A percentile compares a stretch with the other conserved stretches of the same genome.
Conservation (phyloP, 1,140 invertebrate species). For the Cyclargus thomasi region DNA sequence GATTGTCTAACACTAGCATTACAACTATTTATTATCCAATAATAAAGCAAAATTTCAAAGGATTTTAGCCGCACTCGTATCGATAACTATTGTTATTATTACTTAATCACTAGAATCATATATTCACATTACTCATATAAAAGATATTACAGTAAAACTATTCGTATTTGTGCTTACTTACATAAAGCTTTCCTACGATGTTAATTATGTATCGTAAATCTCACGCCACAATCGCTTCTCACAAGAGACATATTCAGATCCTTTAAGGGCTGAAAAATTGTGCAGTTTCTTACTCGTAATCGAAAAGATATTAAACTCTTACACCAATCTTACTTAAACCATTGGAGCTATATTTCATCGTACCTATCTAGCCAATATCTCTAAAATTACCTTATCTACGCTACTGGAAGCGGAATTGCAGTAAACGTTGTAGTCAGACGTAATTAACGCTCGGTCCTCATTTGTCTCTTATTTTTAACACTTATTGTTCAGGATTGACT, state of each 20-base stretch:
- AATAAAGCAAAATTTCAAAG: not conserved
- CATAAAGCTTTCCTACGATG: not conserved
- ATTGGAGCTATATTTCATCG: constrained; percentile 10
- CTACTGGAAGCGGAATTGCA: constrained; percentile 4
- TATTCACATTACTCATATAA: constrained; percentile 14
- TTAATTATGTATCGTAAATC: not conserved
- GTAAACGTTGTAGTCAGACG: not conserved
- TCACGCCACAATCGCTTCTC: not conserved
- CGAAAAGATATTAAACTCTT: not conserved
- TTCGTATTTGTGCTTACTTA: constrained; percentile 9
- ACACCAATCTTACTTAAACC: not conserved
- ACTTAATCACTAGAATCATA: not conserved
- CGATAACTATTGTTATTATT: not conserved
- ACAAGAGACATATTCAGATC: constrained; percentile 8
- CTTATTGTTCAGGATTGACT: no score
- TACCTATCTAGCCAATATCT: constrained; percentile 1
- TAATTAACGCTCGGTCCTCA: not conserved
- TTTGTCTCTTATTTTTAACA: not conserved
- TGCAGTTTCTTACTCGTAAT: not conserved
- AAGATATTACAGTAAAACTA: constrained; percentile 7
- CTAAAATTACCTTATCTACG: not conserved
- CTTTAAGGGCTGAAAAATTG: not conserved
- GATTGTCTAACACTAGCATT: not conserved
- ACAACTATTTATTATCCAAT: not conserved
- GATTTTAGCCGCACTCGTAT: not conserved